Evolutionary conservation across 2,113 vertebrate genomes (phyloP).

Genomic region (Athene noctua): DNA sequence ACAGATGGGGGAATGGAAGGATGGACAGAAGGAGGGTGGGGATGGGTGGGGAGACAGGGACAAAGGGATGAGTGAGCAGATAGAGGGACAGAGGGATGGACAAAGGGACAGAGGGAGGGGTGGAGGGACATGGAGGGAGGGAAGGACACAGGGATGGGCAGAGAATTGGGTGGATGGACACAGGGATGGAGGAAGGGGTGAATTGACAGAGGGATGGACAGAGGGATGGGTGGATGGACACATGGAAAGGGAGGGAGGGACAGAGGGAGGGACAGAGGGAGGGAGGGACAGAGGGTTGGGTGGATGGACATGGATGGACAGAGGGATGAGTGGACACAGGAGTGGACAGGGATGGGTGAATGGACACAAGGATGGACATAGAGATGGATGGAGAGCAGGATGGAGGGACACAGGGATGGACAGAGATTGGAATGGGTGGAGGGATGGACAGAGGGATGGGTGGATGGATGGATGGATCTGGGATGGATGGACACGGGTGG

Average conservation of each 20-base stretch:
- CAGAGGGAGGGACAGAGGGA: not conserved
- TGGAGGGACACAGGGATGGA: not conserved
- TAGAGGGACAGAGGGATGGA: too few relatives aligned
- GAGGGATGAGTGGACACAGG: not conserved
- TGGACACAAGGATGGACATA: accelerated
- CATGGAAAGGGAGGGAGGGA: too few relatives aligned
- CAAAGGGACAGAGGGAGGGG: not conserved
- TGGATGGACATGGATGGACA: not conserved
- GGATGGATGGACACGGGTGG: not conserved
- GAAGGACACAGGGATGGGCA: too few relatives aligned
- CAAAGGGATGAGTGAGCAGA: not conserved
- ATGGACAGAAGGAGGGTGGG: not conserved
- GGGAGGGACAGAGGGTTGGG: too few relatives aligned
- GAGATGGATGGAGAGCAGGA: too few relatives aligned
- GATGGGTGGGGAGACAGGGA: not conserved
- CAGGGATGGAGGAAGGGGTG: too few relatives aligned
- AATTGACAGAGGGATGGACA: not conserved
- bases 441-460: not conserved
- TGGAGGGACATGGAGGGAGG: too few relatives aligned
- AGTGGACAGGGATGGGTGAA: not conserved
- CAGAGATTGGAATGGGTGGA: not conserved
- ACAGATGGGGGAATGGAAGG: not conserved
- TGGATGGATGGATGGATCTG: too few relatives aligned
- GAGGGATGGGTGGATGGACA: not conserved
- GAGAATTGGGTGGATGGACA: too few relatives aligned